These are phyloP conservation scores for Oophaga pumilio DNA, from an alignment of 2,113 vertebrate species.

Conservation along the genomic window DNA sequence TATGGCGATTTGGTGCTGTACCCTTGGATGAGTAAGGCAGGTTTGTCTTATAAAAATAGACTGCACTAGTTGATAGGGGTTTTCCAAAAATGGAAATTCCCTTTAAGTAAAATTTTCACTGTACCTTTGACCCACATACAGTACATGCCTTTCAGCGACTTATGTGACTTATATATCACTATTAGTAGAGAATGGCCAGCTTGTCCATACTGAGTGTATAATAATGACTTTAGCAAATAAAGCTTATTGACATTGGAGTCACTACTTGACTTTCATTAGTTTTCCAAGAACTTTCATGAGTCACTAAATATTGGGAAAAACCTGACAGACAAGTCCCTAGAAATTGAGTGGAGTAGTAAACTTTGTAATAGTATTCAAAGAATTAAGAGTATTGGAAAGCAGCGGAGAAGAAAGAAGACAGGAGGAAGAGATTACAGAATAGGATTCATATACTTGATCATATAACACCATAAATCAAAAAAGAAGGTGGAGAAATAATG, in stretches of 20 bases:
- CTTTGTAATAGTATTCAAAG: constrained; percentile 17
- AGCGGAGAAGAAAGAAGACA: background rate
- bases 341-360: constrained; percentile 11
- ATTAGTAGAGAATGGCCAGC: constrained; percentile 12
- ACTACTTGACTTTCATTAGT: constrained; percentile 23
- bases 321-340: background rate
- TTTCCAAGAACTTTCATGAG: constrained; percentile 31
- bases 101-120: background rate
- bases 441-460: background rate
- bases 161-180: constrained; percentile 4
- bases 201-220: constrained; percentile 16
- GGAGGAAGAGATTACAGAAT: background rate
- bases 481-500: background rate
- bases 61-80: too few relatives aligned
- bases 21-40: too few relatives aligned
- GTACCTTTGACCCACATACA: constrained; percentile 29
- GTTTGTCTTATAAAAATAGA: too few relatives aligned
- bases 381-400: background rate
- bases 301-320: constrained; percentile 41
- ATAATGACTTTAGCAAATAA: constrained; percentile 44
- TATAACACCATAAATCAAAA: background rate
- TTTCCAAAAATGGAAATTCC: too few relatives aligned
- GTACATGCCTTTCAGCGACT: background rate
- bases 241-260: constrained; percentile 34
- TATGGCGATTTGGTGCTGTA: too few relatives aligned